Evolutionary conservation across 2,113 vertebrate genomes (phyloP).

Genomic region (Diadophis punctatus): DNA sequence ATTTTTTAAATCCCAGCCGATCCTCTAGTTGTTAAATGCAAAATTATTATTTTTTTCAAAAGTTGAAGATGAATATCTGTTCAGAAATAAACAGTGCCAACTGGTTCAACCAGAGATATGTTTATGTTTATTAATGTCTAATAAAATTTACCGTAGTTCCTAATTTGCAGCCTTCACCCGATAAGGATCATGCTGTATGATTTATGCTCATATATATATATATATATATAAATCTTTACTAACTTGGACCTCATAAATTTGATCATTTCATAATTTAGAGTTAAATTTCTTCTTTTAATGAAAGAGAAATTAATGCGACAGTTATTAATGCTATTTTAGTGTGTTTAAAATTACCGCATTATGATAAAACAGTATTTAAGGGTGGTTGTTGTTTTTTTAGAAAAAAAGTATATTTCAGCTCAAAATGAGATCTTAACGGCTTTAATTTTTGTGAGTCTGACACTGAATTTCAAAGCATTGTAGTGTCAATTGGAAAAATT

Average conservation of each 20-base stretch:
- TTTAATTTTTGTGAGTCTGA: conserved; percentile 56
- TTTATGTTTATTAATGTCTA: conserved; percentile 56
- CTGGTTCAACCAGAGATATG: conserved; percentile 15
- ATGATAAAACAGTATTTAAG: conserved; percentile 64
- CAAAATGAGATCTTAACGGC: conserved; percentile 63
- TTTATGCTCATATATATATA: conserved; percentile 55
- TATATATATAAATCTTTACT: conserved; percentile 64
- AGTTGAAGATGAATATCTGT: neutral
- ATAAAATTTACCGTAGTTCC: conserved; percentile 54
- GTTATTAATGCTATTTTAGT: conserved; percentile 68
- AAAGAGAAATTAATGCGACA: conserved; percentile 58
- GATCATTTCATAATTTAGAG: conserved; percentile 62
- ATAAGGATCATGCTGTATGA: conserved; percentile 56
- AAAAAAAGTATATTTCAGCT: conserved; percentile 54
- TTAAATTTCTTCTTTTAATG: conserved; percentile 61
- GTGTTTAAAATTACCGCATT: conserved; percentile 65
- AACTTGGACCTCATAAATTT: conserved; percentile 61
- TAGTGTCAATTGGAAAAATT: conserved; percentile 34
- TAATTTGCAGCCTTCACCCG: conserved; percentile 52
- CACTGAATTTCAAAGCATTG: conserved; percentile 55
- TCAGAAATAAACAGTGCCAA: neutral
- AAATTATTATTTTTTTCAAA: neutral
- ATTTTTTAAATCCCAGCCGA: neutral
- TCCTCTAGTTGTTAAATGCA: neutral
- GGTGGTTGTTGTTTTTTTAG: conserved; percentile 13